Percentiles rank a stretch among this genome's conserved stretches.
Conservation (phyloP, 2,888 invertebrate genomes). For the Tanypteryx hageni region DNA sequence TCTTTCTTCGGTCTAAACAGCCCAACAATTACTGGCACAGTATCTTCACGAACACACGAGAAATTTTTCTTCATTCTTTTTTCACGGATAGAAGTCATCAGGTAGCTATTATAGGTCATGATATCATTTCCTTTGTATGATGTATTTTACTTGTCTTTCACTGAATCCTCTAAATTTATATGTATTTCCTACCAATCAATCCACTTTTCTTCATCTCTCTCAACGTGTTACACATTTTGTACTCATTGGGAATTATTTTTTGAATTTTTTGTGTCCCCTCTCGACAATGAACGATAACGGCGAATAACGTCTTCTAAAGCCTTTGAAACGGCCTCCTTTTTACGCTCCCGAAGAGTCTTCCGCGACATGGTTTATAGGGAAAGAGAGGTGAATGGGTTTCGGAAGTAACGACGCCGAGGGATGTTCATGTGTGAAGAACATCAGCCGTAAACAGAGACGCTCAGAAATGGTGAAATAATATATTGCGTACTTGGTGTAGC, state of each 20-base stretch:
- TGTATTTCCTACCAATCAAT: background rate
- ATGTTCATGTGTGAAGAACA: background rate
- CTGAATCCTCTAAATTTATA: background rate
- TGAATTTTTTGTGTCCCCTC: background rate
- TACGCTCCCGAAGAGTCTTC: constrained; percentile 14
- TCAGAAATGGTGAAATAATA: background rate
- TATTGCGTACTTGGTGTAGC: background rate
- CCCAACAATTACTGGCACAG: background rate
- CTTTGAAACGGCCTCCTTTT: background rate
- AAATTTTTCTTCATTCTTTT: no score
- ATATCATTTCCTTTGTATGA: no score
- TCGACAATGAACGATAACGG: constrained; percentile 6
- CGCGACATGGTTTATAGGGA: background rate
- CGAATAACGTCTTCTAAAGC: background rate
- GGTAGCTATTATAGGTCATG: no score
- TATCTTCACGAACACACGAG: no score
- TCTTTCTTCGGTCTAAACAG: background rate
- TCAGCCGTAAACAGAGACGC: background rate
- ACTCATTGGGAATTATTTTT: background rate
- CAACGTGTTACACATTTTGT: background rate
- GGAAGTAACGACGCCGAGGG: background rate
- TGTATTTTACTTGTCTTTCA: no score
- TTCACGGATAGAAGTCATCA: no score
- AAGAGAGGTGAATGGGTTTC: background rate
- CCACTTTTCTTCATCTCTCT: background rate